Conservation (phyloP, 1,140 invertebrate species). For the Scaptomyza montana region DNA sequence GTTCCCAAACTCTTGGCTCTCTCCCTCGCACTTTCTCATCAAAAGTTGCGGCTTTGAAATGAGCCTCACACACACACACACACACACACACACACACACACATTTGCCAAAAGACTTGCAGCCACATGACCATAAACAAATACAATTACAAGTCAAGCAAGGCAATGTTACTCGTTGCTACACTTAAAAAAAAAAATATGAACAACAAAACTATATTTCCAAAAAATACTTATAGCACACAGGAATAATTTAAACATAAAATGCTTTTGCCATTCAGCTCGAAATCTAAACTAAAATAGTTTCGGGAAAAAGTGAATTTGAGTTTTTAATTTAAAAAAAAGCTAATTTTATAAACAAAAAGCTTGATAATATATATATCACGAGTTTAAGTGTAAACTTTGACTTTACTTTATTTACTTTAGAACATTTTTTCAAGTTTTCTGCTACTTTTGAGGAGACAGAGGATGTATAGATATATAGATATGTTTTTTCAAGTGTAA, state of each 20-base stretch:
- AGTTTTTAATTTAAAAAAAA: too few relatives aligned
- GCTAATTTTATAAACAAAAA: too few relatives aligned
- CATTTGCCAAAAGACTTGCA: conserved; percentile 16
- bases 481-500: not conserved
- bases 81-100: conserved; percentile 8
- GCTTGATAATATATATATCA: too few relatives aligned
- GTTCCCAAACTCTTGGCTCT: not conserved
- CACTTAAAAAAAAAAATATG: not conserved
- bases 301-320: too few relatives aligned
- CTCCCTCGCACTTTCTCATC: conserved; percentile 38
- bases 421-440: too few relatives aligned
- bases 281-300: too few relatives aligned
- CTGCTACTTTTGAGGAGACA: not conserved
- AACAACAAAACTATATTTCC: too few relatives aligned
- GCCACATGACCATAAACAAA: conserved; percentile 63
- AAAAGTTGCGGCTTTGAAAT: conserved; percentile 65
- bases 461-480: not conserved
- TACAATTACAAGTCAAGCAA: conserved; percentile 70
- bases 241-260: too few relatives aligned
- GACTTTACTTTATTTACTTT: too few relatives aligned
- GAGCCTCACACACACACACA: conserved; percentile 18
- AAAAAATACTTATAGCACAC: too few relatives aligned
- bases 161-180: not conserved
- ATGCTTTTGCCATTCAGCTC: too few relatives aligned
- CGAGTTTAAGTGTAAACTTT: too few relatives aligned